Conservation (phyloP, 2,888 invertebrate species). For the Cistogaster globosa region DNA sequence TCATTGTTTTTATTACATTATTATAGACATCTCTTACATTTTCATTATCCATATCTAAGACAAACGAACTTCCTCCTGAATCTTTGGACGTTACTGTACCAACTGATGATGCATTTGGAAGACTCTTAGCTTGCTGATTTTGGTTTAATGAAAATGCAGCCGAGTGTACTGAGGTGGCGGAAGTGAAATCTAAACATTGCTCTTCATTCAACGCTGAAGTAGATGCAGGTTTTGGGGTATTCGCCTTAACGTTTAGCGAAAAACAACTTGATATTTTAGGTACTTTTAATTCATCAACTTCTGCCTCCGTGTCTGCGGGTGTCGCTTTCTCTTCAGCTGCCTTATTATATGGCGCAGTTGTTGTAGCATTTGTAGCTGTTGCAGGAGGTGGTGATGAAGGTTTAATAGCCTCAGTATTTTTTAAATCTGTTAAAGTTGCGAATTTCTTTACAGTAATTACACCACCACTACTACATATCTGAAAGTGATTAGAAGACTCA, state of each 20-base stretch:
- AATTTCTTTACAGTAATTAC: conserved; percentile 60
- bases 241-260: conserved; percentile 75
- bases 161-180: conserved; percentile 55
- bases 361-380: too few relatives aligned
- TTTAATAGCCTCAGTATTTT: conserved; percentile 8
- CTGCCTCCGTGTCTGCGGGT: not conserved
- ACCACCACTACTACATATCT: conserved; percentile 29
- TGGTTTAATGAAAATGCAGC: conserved; percentile 48
- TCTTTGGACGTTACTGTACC: conserved; percentile 13
- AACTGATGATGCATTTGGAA: not conserved
- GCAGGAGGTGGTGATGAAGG: not conserved
- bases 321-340: not conserved
- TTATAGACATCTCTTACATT: conserved; percentile 76
- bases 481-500: conserved; percentile 13
- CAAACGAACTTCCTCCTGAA: not conserved
- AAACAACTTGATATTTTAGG: conserved; percentile 78
- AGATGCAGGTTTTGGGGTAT: conserved; percentile 12
- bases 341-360: not conserved
- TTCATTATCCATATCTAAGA: conserved; percentile 47
- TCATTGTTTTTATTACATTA: conserved; percentile 80
- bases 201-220: conserved; percentile 17
- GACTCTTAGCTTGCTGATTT: conserved; percentile 17
- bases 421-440: conserved; percentile 5
- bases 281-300: conserved; percentile 73
- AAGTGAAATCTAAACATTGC: conserved; percentile 57